These are phyloP conservation scores for Nasonia oneida DNA, from an alignment of 2,888 invertebrate genomes.

Conservation along the genomic window DNA sequence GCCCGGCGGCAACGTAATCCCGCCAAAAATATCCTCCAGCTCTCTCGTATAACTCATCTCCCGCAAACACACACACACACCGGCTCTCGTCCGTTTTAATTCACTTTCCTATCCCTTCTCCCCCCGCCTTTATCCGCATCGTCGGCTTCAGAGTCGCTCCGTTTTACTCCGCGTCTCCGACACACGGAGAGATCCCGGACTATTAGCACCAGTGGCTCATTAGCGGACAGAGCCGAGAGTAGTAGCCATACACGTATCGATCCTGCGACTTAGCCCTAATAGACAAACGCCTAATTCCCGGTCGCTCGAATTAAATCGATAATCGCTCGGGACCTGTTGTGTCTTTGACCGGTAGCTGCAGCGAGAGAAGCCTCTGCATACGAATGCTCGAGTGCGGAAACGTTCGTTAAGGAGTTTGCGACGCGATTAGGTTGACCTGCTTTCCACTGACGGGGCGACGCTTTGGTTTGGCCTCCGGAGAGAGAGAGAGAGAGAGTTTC, in stretches of 20 bases:
- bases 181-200: conserved; percentile 16
- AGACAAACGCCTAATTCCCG: conserved; percentile 29
- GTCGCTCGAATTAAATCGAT: conserved; percentile 28
- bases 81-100: conserved; percentile 29
- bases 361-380: not conserved
- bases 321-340: conserved; percentile 40
- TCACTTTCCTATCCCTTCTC: conserved; percentile 18
- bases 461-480: not conserved
- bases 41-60: not conserved
- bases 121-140: not conserved
- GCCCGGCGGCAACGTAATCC: not conserved
- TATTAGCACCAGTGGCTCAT: conserved; percentile 54
- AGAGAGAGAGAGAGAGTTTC: not conserved
- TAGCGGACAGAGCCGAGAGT: conserved; percentile 19
- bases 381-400: conserved; percentile 2
- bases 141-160: not conserved
- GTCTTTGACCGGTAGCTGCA: conserved; percentile 16
- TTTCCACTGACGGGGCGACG: not conserved
- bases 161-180: conserved; percentile 42
- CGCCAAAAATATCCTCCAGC: conserved; percentile 25
- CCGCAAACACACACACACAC: not conserved
- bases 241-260: conserved; percentile 28
- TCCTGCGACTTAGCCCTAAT: not conserved
- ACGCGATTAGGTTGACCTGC: conserved; percentile 41
- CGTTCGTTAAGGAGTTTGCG: conserved; percentile 53